Conservation (phyloP, 2,113 vertebrate genomes). For the Dunckerocampus dactyliophorus region DNA sequence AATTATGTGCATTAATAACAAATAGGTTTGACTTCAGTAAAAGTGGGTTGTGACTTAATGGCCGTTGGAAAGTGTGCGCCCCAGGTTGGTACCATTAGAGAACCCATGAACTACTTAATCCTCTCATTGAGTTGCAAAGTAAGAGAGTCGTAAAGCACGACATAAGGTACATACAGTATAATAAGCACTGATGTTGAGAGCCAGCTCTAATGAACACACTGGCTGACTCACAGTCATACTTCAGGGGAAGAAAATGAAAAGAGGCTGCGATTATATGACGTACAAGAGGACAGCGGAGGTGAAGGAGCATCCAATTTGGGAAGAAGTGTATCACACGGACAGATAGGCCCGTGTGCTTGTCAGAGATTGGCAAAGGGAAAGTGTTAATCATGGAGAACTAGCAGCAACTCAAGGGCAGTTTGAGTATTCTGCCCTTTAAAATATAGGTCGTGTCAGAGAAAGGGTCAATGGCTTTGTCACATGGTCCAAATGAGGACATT, state of each 20-base stretch:
- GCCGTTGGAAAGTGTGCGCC: no score
- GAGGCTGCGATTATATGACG: constrained; percentile 61
- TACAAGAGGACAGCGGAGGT: constrained; percentile 41
- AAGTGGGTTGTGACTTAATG: no score
- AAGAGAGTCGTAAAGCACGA: no score
- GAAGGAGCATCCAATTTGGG: constrained; percentile 69
- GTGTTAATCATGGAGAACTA: constrained; percentile 57
- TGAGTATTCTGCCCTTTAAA: constrained; percentile 45
- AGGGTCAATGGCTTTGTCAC: constrained; percentile 61
- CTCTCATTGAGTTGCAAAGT: no score
- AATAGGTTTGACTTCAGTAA: no score
- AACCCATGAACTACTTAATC: no score
- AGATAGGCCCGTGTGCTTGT: constrained; percentile 65
- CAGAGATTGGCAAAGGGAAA: constrained; percentile 60
- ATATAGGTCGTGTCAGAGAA: constrained; percentile 56
- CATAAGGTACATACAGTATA: no score
- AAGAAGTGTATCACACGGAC: constrained; percentile 61
- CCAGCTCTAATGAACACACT: constrained; percentile 48
- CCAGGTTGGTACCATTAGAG: no score
- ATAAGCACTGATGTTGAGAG: constrained; percentile 5
- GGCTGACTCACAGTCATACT: constrained; percentile 50
- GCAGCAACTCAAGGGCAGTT: constrained; percentile 26
- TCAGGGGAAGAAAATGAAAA: constrained; percentile 59
- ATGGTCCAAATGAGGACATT: constrained; percentile 27
- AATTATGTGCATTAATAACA: no score